Conservation (phyloP, 2,888 invertebrate genomes). For the Ectemnius continuus region DNA sequence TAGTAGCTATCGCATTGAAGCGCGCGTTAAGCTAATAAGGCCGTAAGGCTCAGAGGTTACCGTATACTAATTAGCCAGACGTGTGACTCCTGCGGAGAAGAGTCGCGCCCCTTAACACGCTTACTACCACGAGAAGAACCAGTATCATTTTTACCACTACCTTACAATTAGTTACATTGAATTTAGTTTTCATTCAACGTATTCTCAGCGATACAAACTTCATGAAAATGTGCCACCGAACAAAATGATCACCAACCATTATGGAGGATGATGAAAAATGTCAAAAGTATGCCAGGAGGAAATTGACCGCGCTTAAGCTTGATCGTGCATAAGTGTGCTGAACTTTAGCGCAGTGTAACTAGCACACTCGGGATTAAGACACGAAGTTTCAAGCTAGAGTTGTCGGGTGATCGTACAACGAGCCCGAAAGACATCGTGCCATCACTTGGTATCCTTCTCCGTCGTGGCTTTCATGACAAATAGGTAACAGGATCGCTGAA, state of each 20-base stretch:
- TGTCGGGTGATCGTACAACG: slow-evolving; percentile 29
- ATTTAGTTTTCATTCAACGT: no score
- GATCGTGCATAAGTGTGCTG: slow-evolving; percentile 34
- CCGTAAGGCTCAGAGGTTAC: no score
- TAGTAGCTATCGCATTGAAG: no score
- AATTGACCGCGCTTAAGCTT: slow-evolving; percentile 30
- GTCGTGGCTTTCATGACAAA: background rate
- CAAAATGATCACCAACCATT: no score
- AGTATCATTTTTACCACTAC: slow-evolving; percentile 6
- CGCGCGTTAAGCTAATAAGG: no score
- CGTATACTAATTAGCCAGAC: no score
- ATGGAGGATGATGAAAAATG: slow-evolving; percentile 3
- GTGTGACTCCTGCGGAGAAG: no score
- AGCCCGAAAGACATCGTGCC: slow-evolving; percentile 15
- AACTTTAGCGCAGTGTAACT: slow-evolving; percentile 28
- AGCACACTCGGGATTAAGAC: slow-evolving; percentile 26
- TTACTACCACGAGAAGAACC: background rate
- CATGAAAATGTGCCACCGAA: background rate
- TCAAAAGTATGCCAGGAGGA: slow-evolving; percentile 29
- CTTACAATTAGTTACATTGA: slow-evolving; percentile 14
- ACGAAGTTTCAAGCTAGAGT: slow-evolving; percentile 26
- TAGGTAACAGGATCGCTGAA: slow-evolving; percentile 8
- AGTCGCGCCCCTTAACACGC: slow-evolving; percentile 21
- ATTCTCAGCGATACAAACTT: no score
- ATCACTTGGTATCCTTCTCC: slow-evolving; percentile 6